These are phyloP conservation scores for Podarcis muralis DNA, from an alignment of 2,113 vertebrate genomes.

Conservation along the genomic window DNA sequence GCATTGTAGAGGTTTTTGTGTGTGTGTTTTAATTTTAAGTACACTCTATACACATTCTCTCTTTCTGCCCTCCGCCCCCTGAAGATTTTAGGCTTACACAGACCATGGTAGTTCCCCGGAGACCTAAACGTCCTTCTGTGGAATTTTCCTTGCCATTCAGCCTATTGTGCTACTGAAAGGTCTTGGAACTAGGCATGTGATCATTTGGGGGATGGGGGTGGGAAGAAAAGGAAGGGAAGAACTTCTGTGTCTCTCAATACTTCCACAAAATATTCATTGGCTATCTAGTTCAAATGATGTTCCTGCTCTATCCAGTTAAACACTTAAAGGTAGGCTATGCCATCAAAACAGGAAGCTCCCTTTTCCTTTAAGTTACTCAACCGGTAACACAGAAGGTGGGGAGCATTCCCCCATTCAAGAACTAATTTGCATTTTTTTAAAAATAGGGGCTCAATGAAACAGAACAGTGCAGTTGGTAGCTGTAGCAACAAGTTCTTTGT, in stretches of 20 bases:
- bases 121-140: conserved; percentile 71
- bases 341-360: conserved; percentile 39
- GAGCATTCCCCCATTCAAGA: conserved; percentile 34
- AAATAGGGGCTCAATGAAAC: conserved; percentile 60
- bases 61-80: conserved; percentile 9
- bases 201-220: conserved; percentile 35
- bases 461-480: conserved; percentile 65
- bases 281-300: conserved; percentile 60
- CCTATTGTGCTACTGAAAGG: conserved; percentile 76
- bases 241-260: conserved; percentile 45
- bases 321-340: background rate
- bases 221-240: conserved; percentile 6
- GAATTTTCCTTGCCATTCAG: conserved; percentile 78
- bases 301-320: conserved; percentile 60
- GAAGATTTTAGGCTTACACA: conserved; percentile 66
- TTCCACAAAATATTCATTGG: conserved; percentile 63
- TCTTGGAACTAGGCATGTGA: conserved; percentile 69
- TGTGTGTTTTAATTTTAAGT: background rate
- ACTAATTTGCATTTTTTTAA: conserved; percentile 42
- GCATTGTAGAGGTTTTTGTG: conserved; percentile 19
- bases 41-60: background rate
- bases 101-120: conserved; percentile 73
- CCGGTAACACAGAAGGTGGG: conserved; percentile 37
- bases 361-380: conserved; percentile 28
- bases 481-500: conserved; percentile 58